Evolutionary conservation across 2,797 vertebrate genomes (phyloP).

Genomic region (Macropus fuliginosus): DNA sequence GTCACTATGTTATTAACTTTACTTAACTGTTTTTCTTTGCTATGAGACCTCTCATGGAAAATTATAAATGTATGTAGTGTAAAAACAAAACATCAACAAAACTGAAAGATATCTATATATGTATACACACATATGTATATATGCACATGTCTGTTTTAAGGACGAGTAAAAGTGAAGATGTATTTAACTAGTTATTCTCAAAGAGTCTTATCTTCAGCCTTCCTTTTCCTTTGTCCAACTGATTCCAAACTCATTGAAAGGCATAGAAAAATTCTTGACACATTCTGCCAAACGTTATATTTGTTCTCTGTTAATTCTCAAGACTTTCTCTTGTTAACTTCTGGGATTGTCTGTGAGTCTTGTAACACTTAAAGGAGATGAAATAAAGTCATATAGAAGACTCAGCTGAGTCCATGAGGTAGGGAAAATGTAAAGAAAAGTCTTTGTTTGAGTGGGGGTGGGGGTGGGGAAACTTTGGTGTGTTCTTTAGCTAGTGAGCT

Average conservation of each 20-base stretch:
- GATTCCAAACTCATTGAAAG: neutral
- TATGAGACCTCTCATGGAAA: neutral
- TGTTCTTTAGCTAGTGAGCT: neutral
- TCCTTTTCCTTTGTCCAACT: neutral
- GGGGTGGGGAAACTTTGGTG: neutral
- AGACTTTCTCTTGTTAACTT: neutral
- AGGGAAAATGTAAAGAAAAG: neutral
- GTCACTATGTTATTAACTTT: neutral
- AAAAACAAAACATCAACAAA: neutral
- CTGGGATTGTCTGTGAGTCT: constrained; percentile 4
- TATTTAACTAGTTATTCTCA: neutral
- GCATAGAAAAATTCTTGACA: neutral
- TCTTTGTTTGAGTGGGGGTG: neutral
- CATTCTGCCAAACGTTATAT: neutral
- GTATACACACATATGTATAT: neutral
- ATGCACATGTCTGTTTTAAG: neutral
- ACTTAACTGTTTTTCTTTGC: neutral
- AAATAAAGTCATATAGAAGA: neutral
- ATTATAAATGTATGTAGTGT: neutral
- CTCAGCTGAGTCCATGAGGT: neutral
- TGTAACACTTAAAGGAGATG: constrained; percentile 8
- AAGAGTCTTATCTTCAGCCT: neutral
- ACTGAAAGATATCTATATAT: neutral
- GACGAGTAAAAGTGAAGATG: neutral
- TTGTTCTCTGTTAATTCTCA: neutral